Evolutionary conservation across 1,140 invertebrate species (phyloP), one percentile per base, ranked within the genome.

Genomic region (Drosophila pandora): DNA sequence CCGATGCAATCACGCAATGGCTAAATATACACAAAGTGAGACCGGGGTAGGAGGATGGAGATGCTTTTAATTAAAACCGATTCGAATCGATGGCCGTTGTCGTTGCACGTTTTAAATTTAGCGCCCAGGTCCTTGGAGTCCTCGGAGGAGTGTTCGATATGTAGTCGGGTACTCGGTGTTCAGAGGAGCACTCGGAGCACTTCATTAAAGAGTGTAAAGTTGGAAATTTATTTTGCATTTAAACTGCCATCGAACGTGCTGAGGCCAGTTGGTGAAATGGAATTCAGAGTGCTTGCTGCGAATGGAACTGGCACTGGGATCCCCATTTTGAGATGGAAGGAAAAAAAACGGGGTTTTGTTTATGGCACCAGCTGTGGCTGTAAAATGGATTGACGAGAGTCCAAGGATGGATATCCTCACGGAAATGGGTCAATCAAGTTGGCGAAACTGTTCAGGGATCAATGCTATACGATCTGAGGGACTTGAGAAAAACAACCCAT

Each of bases 41-140:
- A 37, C 37, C 28, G 25, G 22, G 17, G 56, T 34, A 17, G 12
- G 8, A 13, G 25, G 52, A 47, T 43, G 47, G 21, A 41, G 47
- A 52, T 41, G 58, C 53, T 70, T 69, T 87, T 87, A 87, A 87
- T 87, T 87, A 87, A 88, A 85, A 88, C 52, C 52, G 48, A 79
- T 72, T 49, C 61, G 55, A 78, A 73, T 76, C 81, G 81, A 76
- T 76, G 58, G 68, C 41, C 62, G 17, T 17, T 63, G 62, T 52
- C 43, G 55, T 64, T 52, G 82, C 82, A 88, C 83, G 82, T 82
- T 87, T 87, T 87, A 82, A 87, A 87, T 87, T 82, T 87, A 87
- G 78, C 61, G 12, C 52, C 52, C 62, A 52, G 30, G 32, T 54
- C 50, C 57, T 73, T 48, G 32, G 30, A 48, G 50, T 69, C 43